These are phyloP conservation scores for Hydrolagus affinis DNA, from an alignment of 2,113 vertebrate species.

Conservation along the genomic window DNA sequence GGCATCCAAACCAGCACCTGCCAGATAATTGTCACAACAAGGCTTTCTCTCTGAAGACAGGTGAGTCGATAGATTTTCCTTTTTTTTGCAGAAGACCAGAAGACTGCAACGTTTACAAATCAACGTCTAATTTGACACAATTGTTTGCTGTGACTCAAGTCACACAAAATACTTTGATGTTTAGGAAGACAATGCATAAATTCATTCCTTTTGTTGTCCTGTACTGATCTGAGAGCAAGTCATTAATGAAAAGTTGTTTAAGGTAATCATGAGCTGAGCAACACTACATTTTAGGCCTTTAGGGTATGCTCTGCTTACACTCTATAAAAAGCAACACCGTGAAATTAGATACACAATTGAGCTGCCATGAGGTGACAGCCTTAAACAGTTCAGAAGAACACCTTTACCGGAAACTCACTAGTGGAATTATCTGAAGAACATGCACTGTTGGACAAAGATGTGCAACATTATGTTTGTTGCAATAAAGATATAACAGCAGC, in stretches of 20 bases:
- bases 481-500: neutral
- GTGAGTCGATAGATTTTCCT: neutral
- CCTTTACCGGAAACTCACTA: neutral
- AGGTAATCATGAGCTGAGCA: conserved; percentile 40
- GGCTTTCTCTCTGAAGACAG: neutral
- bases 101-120: neutral
- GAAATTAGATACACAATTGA: conserved; percentile 49
- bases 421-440: neutral
- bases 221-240: neutral
- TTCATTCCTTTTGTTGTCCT: too few relatives aligned
- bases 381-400: conserved; percentile 40
- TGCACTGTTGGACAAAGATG: neutral
- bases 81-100: neutral
- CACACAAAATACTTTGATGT: neutral
- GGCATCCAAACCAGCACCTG: neutral
- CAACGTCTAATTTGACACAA: neutral
- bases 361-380: conserved; percentile 44
- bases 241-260: conserved; percentile 14
- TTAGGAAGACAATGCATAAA: neutral
- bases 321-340: conserved; percentile 40
- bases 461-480: neutral
- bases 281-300: conserved; percentile 40
- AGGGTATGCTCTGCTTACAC: conserved; percentile 47
- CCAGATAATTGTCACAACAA: neutral
- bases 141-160: neutral